Evolutionary conservation across 37 sponge, comb jelly and placozoan species (phyloP), one percentile per base, ranked within the genome.

Genomic region (Tethya wilhelma): DNA sequence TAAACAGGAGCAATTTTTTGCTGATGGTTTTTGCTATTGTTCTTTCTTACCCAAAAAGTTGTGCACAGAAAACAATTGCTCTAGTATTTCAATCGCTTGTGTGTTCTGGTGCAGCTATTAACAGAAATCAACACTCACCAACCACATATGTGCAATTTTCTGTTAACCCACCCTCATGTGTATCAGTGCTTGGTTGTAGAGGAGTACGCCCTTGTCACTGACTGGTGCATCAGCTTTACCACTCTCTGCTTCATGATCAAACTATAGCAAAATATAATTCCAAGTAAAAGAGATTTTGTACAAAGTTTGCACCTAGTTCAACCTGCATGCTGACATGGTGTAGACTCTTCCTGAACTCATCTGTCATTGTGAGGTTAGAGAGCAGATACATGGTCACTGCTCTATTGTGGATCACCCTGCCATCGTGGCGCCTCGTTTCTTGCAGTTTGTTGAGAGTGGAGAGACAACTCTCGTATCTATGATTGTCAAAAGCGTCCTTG

Each of bases 171-270:
- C 92, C 65, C 88, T 74, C 22, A 75, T 67, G 42, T 88, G 90
- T 40, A 98, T 89, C 59, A 98, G 88, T 14, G 99, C 97, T 59
- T 89, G 85, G 79, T 98, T 98, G 78, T 85, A 96, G 75, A 89
- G 90, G 23, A 96, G 86, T 1, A 94, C 92, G 0, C 87, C 87
- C 37, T 84, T 89, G 37, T 98, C 96, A 75, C 79, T 72, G 30
- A 89, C 38, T n/a, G 34, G 63, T 28, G 44, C 79, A 46, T 96
- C 91, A 69, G 80, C 31, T 19, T 78, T 86, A 38, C 83, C 59
- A 28, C 63, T 70, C 57, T 90, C 78, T 39, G 78, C 74, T 33
- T 89, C 89, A 45, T 69, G 37, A 30, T 85, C 91, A 70, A 85
- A 89, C 82, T 87, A 34, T 38, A 36, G 17, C 41, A 76, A 23